Evolutionary conservation across 2,888 invertebrate genomes (phyloP), one percentile per base, ranked within the genome.

Genomic region (Euclidia mi): DNA sequence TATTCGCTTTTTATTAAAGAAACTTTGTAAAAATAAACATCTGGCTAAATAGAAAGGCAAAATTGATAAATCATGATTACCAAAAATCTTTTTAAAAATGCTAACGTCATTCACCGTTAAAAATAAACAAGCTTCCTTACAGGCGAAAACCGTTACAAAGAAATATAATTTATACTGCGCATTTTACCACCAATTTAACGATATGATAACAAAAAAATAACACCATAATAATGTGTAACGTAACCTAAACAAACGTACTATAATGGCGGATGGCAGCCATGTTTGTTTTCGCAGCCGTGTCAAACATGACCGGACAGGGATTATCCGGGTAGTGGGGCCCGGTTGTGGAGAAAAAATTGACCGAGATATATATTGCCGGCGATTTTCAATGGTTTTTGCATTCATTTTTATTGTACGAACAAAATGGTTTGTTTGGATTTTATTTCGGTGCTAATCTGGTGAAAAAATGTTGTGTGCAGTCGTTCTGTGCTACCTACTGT

Each of bases 191-290:
- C n/a, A n/a, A 70, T 71, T 80, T 71, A 70, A 71, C 65, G 71
- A 44, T 31, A 55, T 65, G 77, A 75, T 81, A 81, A 66, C 61
- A n/a, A 73, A 79, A 78, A 81, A 88, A 84, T 79, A 81, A 82
- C 78, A 75, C 76, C 81, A 81, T 88, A 85, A 87, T 90, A 82
- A 85, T 82, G 85, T 89, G 89, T 90, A 88, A 90, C 85, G 78
- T 76, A 82, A 81, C 91, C 92, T 90, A 91, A 91, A 84, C 87
- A 89, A 90, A 91, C 92, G 84, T 63, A 64, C 35, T 81, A 81
- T 88, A 90, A 90, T 88, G 84, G 88, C 80, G 60, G 65, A 51
- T 69, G 71, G 73, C 70, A 34, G 82, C 82, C 84, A 82, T 90
- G 81, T 91, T 90, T 87, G 82, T 81, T 82, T 79, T 79, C 72